A percentile compares a stretch with the other conserved stretches of the same genome.
Conservation (phyloP, 2,113 vertebrate species). For the Mola mola region DNA sequence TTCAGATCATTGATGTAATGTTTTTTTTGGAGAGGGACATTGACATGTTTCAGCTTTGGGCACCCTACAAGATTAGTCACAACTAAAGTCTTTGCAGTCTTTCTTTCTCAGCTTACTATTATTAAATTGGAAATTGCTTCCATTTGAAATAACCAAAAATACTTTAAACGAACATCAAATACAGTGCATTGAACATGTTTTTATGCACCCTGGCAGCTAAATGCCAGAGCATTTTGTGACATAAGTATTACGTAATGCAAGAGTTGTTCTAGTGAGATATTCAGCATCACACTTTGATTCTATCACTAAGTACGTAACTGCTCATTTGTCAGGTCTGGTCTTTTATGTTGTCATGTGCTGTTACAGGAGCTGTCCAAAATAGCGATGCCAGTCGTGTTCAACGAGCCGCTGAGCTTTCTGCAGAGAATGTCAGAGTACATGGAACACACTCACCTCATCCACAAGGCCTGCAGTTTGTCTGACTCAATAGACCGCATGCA, state of each 20-base stretch:
- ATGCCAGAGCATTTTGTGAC: too few relatives aligned
- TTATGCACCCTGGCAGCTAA: too few relatives aligned
- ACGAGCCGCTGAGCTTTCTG: slow-evolving; percentile 95
- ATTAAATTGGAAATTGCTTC: neutral
- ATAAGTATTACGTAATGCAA: too few relatives aligned
- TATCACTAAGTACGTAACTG: neutral
- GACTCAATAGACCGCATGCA: slow-evolving; percentile 93
- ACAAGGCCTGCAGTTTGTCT: slow-evolving; percentile 85
- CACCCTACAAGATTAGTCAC: neutral
- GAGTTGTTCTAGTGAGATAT: neutral
- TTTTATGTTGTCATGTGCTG: neutral
- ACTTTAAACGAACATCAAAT: slow-evolving; percentile 7
- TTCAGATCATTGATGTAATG: neutral
- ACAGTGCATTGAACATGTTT: neutral
- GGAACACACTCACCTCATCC: slow-evolving; percentile 94
- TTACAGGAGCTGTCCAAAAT: slow-evolving; percentile 95
- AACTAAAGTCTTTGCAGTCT: neutral
- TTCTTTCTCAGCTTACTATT: neutral
- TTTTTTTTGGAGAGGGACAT: neutral
- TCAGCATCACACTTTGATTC: neutral
- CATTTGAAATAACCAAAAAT: slow-evolving; percentile 2
- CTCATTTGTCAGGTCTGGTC: neutral
- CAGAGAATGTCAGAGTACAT: slow-evolving; percentile 97
- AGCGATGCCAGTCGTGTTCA: slow-evolving; percentile 96
- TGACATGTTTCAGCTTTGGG: neutral